Evolutionary conservation across 2,797 vertebrate genomes (phyloP).

Genomic region (Glyptemys insculpta): DNA sequence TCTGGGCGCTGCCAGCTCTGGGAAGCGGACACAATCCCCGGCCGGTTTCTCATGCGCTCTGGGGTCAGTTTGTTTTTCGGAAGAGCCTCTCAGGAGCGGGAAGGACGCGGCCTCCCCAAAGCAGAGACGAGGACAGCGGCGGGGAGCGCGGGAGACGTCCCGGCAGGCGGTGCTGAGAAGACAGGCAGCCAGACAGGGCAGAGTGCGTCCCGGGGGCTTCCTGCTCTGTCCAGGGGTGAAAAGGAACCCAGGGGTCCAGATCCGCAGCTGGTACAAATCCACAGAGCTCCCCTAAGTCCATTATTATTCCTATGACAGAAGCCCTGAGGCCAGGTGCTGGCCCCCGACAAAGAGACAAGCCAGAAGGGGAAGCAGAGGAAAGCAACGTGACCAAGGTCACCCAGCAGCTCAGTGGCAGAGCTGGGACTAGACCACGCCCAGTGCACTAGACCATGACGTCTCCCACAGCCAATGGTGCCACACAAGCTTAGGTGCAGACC

Average conservation of each 20-base stretch:
- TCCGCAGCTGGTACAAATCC: neutral
- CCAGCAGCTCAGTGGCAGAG: neutral
- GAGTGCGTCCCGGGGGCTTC: too few relatives aligned
- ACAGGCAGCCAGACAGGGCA: neutral
- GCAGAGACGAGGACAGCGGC: neutral
- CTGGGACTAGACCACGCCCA: neutral
- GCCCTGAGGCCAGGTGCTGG: neutral
- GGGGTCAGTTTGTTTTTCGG: neutral
- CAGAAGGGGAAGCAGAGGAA: neutral
- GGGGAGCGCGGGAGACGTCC: fast-evolving
- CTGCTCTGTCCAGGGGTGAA: too few relatives aligned
- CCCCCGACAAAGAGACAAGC: neutral
- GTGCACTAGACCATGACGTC: neutral
- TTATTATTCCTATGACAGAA: neutral
- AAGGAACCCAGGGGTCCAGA: too few relatives aligned
- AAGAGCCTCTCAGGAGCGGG: neutral
- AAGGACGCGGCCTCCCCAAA: neutral
- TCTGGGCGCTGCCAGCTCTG: neutral
- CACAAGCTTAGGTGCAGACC: neutral
- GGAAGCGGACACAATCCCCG: neutral
- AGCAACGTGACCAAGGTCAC: neutral
- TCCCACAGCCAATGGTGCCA: neutral
- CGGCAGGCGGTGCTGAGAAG: neutral
- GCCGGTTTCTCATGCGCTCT: neutral
- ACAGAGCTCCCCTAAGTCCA: neutral